Evolutionary conservation across 2,888 invertebrate genomes (phyloP), one percentile per base, ranked within the genome.

Genomic region (Acanthosepion lycidas): DNA sequence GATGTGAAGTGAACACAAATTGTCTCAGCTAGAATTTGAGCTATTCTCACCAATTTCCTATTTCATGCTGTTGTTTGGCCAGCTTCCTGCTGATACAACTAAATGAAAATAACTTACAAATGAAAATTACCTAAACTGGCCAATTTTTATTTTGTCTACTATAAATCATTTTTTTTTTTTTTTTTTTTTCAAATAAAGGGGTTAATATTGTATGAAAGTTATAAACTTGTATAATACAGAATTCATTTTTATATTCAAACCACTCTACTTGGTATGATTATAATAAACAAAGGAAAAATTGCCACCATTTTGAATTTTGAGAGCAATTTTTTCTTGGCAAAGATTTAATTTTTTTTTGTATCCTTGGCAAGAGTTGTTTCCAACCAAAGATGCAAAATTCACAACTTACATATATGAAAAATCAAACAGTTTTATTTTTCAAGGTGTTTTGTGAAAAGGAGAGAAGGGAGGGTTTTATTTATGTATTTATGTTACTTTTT

Each of bases 221-320:
- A 78, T n/a, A 78, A 78, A n/a, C 6, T 64, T 78, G 15, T 78
- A 12, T 28, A n/a, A 78, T 78, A 78, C n/a, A 28, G 28, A n/a
- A 28, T 78, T 28, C 6, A n/a, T 78, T 26, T 64, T 78, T 78
- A 64, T 78, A 78, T 26, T 28, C 15, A 18, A 55, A 55, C 20
- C 28, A 64, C 12, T 28, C 28, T 28, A 9, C 5, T 64, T 64
- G 64, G 28, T 78, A 28, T 78, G 28, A 78, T 78, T n/a, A n/a
- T n/a, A n/a, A 78, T 78, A 9, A 1, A n/a, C 15, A 78, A 78
- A 78, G 78, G 15, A n/a, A 78, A 78, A 78, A 78, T 18, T 15
- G 78, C 78, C n/a, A n/a, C n/a, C 78, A 78, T 78, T 78, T 78
- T 78, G n/a, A 78, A 78, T n/a, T 78, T 78, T 78, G 78, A 28